These are phyloP conservation scores for Trichopoda pennipes DNA, from an alignment of 2,888 invertebrate species.

Conservation along the genomic window DNA sequence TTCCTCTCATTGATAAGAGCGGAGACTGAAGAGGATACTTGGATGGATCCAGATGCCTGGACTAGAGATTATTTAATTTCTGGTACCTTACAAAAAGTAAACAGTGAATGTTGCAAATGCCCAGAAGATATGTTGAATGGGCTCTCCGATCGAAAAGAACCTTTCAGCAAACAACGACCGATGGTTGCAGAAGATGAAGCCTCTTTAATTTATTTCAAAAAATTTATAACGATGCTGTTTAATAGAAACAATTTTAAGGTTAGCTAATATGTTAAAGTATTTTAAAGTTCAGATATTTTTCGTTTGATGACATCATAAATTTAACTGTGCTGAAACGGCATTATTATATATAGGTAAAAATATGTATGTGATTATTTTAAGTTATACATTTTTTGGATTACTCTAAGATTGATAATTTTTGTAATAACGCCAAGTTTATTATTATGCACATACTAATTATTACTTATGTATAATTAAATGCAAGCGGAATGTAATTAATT, in stretches of 20 bases:
- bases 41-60: conserved; percentile 71
- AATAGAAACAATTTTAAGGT: conserved; percentile 72
- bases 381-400: too few species aligned
- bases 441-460: too few species aligned
- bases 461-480: too few species aligned
- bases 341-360: too few species aligned
- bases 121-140: background rate
- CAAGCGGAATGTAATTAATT: too few species aligned
- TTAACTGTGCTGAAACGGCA: too few species aligned
- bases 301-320: conserved; percentile 58
- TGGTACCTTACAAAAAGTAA: background rate
- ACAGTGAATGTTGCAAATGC: conserved; percentile 45
- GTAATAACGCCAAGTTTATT: too few species aligned
- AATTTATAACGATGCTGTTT: conserved; percentile 74
- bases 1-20: background rate
- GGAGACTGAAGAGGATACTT: conserved; percentile 63
- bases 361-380: too few species aligned
- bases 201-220: conserved; percentile 75
- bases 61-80: conserved; percentile 48
- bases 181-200: conserved; percentile 70
- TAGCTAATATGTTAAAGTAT: conserved; percentile 37
- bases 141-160: background rate
- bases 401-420: too few species aligned
- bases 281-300: background rate
- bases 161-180: background rate